phyloP scores from a whole-genome alignment of 1,140 invertebrate species.

The Drosophila grimshawi region DNA sequence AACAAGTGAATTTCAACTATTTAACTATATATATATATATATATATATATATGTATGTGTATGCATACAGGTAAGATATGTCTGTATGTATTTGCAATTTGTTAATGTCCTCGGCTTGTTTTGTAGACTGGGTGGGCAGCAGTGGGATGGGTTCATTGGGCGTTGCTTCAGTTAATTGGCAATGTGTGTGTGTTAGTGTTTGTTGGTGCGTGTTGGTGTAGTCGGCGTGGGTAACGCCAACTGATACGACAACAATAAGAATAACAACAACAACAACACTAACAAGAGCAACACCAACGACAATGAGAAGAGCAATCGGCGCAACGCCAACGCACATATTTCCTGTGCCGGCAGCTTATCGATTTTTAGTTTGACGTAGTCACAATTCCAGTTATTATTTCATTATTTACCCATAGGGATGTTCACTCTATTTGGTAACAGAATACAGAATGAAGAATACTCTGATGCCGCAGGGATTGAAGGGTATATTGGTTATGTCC shows the following conservation, averaged over 20 bases:
- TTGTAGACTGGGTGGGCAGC: background rate
- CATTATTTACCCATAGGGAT: slow-evolving; percentile 35
- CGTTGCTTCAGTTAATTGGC: slow-evolving; percentile 13
- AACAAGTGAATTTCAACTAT: slow-evolving; percentile 42
- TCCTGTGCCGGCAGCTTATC: slow-evolving; percentile 42
- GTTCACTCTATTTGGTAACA: slow-evolving; percentile 1
- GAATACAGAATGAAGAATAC: too few relatives aligned
- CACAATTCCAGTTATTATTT: slow-evolving; percentile 21
- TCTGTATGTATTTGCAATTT: slow-evolving; percentile 19
- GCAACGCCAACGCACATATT: slow-evolving; percentile 47
- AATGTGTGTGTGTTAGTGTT: background rate
- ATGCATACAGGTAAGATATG: slow-evolving; percentile 13
- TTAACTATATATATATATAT: slow-evolving; percentile 13
- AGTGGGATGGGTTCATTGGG: slow-evolving; percentile 14
- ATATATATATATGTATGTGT: background rate
- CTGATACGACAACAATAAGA: slow-evolving; percentile 26
- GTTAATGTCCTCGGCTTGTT: slow-evolving; percentile 16
- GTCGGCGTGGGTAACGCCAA: slow-evolving; percentile 19
- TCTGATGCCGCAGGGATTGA: too few relatives aligned
- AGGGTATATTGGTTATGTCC: too few relatives aligned
- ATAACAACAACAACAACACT: slow-evolving; percentile 7
- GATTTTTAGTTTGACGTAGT: slow-evolving; percentile 58
- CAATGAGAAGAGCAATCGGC: slow-evolving; percentile 16
- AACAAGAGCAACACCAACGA: slow-evolving; percentile 9
- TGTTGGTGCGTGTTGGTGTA: slow-evolving; percentile 13